Percentiles rank a stretch among this genome's conserved stretches.
Conservation (phyloP, 2,888 invertebrate species). For the Anoplius nigerrimus region DNA sequence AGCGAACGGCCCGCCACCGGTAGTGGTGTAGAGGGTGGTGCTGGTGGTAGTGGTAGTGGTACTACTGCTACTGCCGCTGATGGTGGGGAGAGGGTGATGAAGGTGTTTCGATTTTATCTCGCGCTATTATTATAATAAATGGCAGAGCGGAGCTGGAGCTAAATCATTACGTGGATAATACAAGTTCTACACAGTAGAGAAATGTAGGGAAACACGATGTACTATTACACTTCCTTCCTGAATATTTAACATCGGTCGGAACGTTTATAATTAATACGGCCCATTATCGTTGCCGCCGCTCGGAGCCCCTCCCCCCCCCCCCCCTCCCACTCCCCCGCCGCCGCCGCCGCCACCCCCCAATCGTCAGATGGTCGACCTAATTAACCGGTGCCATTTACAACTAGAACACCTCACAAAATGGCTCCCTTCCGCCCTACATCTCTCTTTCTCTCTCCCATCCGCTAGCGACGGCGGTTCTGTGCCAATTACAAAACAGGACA, state of each 20-base stretch:
- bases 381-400: conserved; percentile 55
- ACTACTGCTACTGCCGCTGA: too few relatives aligned
- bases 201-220: conserved; percentile 2
- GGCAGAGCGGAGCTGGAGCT: too few relatives aligned
- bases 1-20: too few relatives aligned
- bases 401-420: conserved; percentile 37
- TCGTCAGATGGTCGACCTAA: conserved; percentile 55
- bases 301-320: conserved; percentile 24
- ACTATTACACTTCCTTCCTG: conserved; percentile 31
- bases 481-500: conserved; percentile 35
- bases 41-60: too few relatives aligned
- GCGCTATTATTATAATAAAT: too few relatives aligned
- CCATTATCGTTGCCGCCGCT: conserved; percentile 49
- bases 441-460: too few relatives aligned
- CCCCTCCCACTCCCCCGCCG: conserved; percentile 14
- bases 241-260: conserved; percentile 47
- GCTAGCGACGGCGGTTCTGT: conserved; percentile 17
- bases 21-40: too few relatives aligned
- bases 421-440: conserved; percentile 18
- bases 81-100: too few relatives aligned
- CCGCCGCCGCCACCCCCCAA: conserved; percentile 31
- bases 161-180: too few relatives aligned
- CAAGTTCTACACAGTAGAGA: background rate
- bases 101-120: too few relatives aligned
- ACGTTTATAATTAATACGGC: conserved; percentile 54